A percentile compares a stretch with the other conserved stretches of the same genome.
These are phyloP conservation scores for Lithosia quadra DNA, from an alignment of 2,888 invertebrate species.

Conservation along the genomic window DNA sequence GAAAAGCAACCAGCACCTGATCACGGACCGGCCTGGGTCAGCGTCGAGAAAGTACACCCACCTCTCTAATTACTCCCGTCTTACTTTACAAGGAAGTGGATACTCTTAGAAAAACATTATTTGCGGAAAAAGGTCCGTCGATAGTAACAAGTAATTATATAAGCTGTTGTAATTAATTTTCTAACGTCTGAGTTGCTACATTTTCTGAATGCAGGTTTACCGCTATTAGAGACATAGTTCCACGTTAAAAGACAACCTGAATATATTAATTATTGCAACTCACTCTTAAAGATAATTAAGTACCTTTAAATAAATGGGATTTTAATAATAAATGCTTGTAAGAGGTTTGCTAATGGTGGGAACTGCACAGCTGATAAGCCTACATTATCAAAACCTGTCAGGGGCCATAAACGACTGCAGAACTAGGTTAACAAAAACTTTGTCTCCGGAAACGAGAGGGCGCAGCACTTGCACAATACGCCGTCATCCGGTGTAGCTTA, in stretches of 20 bases:
- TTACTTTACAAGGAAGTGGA: slow-evolving; percentile 57
- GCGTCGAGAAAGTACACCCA: slow-evolving; percentile 72
- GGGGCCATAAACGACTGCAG: slow-evolving; percentile 25
- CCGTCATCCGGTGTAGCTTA: slow-evolving; percentile 64
- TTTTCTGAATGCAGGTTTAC: background rate
- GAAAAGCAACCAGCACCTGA: slow-evolving; percentile 74
- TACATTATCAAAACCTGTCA: slow-evolving; percentile 32
- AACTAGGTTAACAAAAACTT: slow-evolving; percentile 45
- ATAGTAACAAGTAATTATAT: slow-evolving; percentile 34
- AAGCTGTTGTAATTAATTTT: slow-evolving; percentile 25
- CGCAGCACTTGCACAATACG: slow-evolving; percentile 70
- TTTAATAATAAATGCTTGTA: slow-evolving; percentile 43
- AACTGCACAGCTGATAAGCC: slow-evolving; percentile 15
- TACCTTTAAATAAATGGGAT: slow-evolving; percentile 18
- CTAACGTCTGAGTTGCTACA: too few species aligned
- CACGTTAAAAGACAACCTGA: background rate
- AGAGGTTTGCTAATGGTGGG: slow-evolving; percentile 37
- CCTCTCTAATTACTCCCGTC: slow-evolving; percentile 75
- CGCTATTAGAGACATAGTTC: slow-evolving; percentile 22
- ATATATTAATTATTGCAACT: slow-evolving; percentile 44
- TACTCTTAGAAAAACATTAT: slow-evolving; percentile 46
- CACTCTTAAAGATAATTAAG: slow-evolving; percentile 54
- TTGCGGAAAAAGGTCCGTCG: slow-evolving; percentile 33
- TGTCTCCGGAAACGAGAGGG: slow-evolving; percentile 66
- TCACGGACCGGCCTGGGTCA: slow-evolving; percentile 61